phyloP scores from a whole-genome alignment of 2,113 vertebrate genomes.

The Tragulus kanchil region DNA sequence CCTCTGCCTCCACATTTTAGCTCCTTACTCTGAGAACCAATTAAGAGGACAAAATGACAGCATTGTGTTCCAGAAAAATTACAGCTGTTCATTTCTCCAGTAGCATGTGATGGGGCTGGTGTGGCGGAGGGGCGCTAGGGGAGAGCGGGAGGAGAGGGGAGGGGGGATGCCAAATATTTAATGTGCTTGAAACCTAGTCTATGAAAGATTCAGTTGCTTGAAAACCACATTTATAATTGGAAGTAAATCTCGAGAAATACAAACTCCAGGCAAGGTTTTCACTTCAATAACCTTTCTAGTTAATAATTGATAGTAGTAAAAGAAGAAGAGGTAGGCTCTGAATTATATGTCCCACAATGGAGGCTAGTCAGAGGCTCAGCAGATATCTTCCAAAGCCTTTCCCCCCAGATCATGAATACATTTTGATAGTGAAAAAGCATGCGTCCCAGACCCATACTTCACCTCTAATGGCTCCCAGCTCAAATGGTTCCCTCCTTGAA shows the following conservation, averaged over 20 bases:
- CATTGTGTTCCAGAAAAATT: neutral
- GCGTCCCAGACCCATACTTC: no score
- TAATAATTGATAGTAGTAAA: constrained; percentile 73
- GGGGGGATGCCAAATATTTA: constrained; percentile 59
- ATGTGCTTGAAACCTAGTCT: constrained; percentile 54
- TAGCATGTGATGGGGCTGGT: constrained; percentile 60
- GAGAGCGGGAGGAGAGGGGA: no score
- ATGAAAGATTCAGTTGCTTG: constrained; percentile 61
- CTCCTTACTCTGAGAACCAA: constrained; percentile 57
- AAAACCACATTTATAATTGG: constrained; percentile 72
- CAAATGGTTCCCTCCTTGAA: neutral
- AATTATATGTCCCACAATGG: neutral
- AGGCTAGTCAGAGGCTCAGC: neutral
- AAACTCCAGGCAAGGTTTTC: constrained; percentile 71
- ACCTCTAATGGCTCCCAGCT: no score
- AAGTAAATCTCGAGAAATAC: constrained; percentile 78
- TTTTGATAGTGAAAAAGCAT: no score
- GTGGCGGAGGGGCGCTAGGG: no score
- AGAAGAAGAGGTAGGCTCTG: constrained; percentile 27
- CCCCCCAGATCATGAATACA: no score
- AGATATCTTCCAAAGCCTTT: neutral
- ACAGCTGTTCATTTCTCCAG: constrained; percentile 62
- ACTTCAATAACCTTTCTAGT: constrained; percentile 72
- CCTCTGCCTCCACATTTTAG: neutral
- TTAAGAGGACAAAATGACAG: constrained; percentile 45